Conservation (phyloP, 2,888 invertebrate species). For the Hyalella azteca region DNA sequence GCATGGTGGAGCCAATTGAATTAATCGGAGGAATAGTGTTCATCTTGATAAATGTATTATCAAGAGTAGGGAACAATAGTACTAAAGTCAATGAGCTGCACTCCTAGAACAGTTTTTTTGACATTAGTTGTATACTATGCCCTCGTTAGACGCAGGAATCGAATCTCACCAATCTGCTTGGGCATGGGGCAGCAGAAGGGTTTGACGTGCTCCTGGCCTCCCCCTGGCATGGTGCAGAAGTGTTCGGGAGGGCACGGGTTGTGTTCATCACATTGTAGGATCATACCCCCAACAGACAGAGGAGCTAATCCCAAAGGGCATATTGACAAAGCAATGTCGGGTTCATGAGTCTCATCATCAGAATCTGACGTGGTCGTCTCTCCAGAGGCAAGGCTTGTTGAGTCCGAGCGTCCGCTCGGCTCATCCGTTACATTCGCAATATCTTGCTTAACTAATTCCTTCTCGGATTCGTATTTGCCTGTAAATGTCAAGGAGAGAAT, state of each 20-base stretch:
- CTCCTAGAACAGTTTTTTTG: no score
- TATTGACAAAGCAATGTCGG: no score
- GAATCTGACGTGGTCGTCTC: slow-evolving; percentile 14
- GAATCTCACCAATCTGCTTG: slow-evolving; percentile 59
- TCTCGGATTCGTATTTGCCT: no score
- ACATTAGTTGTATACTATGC: no score
- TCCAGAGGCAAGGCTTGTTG: slow-evolving; percentile 15
- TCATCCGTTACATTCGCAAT: no score
- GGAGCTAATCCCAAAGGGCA: slow-evolving; percentile 46
- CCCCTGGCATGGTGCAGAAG: slow-evolving; percentile 66
- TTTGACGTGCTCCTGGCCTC: slow-evolving; percentile 68
- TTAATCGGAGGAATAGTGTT: no score
- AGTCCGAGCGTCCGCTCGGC: background rate
- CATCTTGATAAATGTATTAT: background rate
- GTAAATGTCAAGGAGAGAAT: no score
- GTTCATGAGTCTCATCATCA: background rate
- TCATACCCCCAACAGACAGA: slow-evolving; percentile 48
- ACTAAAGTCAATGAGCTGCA: no score
- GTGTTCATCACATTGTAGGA: slow-evolving; percentile 41
- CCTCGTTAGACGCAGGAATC: no score
- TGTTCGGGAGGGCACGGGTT: slow-evolving; percentile 69
- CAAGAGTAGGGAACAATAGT: no score
- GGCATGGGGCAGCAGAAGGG: slow-evolving; percentile 73
- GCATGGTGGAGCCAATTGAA: no score
- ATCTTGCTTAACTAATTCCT: no score